Evolutionary conservation across 1,140 invertebrate genomes (phyloP), one percentile per base, ranked within the genome.

Genomic region (Drosophila subpulchrella): DNA sequence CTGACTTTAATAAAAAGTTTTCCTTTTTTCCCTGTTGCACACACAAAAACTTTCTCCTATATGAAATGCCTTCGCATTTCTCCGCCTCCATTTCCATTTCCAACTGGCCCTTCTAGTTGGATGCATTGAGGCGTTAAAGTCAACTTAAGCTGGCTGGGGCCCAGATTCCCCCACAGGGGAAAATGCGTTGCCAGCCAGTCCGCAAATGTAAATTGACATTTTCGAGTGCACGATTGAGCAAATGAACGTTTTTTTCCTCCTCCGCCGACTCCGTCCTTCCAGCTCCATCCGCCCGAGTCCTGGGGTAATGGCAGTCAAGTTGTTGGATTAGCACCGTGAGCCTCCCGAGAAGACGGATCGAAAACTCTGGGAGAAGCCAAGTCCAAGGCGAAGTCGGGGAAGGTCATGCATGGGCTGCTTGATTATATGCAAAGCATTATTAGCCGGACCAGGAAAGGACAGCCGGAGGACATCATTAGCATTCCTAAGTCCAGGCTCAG

Each of bases 141-240:
- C 84, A 88, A 89, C 85, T 88, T 90, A 84, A 90, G 85, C 85
- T 71, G 62, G 44, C 20, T 17, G 51, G 48, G 63, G 38, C 53
- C 66, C 77, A 41, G 60, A 66, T 81, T 74, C 47, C 39, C 47
- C 56, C 80, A 63, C 73, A 54, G 56, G 44, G 65, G 70, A 71
- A 80, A 71, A 72, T 63, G 75, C 82, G 75, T 62, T 44, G 60
- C 71, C 61, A 58, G 74, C 44, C 68, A 63, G 68, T 58, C 81
- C 85, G 85, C 81, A 88, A 88, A 88, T 90, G 84, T 88, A 88
- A 88, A 88, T 88, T 88, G 84, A 88, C 84, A 88, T 88, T 90
- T 88, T 88, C 84, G 84, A 90, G 84, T 90, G 84, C 84, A 88
- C 84, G 84, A 88, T 88, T 88, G 84, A 88, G 84, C 85, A 88